These are phyloP conservation scores for Semibalanus balanoides DNA, from an alignment of 1,140 invertebrate genomes.

Conservation along the genomic window DNA sequence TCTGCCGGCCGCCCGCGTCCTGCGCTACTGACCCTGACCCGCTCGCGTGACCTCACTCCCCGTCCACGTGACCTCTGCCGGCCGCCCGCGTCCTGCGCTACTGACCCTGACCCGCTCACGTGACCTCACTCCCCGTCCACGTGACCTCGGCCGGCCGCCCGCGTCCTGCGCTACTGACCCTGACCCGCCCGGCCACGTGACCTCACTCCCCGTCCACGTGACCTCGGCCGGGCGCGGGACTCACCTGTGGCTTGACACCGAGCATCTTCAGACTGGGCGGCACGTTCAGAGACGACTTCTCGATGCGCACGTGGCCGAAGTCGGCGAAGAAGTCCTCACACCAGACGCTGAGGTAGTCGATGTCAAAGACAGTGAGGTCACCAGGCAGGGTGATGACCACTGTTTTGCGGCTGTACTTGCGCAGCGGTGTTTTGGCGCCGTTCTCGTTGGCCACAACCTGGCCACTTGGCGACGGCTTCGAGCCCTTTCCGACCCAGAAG, in stretches of 20 bases:
- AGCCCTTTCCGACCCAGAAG: slow-evolving; percentile 23
- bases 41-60: too few relatives aligned
- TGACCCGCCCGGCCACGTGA: too few relatives aligned
- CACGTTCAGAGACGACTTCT: slow-evolving; percentile 50
- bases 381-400: slow-evolving; percentile 28
- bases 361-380: slow-evolving; percentile 27
- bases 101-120: too few relatives aligned
- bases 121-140: too few relatives aligned
- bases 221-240: slow-evolving; percentile 19
- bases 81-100: too few relatives aligned
- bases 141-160: neutral
- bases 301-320: slow-evolving; percentile 70
- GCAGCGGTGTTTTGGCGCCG: slow-evolving; percentile 23
- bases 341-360: slow-evolving; percentile 63
- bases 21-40: too few relatives aligned
- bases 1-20: too few relatives aligned
- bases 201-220: neutral
- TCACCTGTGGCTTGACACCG: slow-evolving; percentile 80
- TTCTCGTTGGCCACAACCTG: slow-evolving; percentile 27
- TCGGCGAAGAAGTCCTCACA: slow-evolving; percentile 76
- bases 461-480: slow-evolving; percentile 18
- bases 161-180: too few relatives aligned
- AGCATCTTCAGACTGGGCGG: slow-evolving; percentile 85
- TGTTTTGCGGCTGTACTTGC: slow-evolving; percentile 25
- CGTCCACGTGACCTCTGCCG: too few relatives aligned